A percentile compares a stretch with the other conserved stretches of the same genome.
These are phyloP conservation scores for Pleuronectes platessa DNA, from an alignment of 2,113 vertebrate species.

Conservation along the genomic window DNA sequence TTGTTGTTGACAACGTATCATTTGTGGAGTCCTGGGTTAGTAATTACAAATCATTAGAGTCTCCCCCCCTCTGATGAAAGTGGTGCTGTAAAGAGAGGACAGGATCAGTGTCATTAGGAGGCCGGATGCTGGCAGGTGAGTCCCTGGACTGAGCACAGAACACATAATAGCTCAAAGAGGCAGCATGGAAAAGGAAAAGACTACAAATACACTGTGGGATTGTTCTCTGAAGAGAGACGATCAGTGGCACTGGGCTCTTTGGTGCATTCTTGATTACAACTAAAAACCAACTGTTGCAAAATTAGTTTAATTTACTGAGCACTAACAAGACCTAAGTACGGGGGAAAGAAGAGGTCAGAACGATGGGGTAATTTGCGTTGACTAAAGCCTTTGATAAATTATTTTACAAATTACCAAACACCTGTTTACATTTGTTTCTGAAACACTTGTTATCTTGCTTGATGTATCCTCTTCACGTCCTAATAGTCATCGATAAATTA, in stretches of 20 bases:
- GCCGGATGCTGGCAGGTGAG: conserved; percentile 13
- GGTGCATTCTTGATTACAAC: not conserved
- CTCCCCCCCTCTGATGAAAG: not conserved
- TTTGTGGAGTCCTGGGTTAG: conserved; percentile 3
- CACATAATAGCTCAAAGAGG: not conserved
- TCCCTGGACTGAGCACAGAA: conserved; percentile 8
- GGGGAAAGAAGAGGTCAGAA: not conserved
- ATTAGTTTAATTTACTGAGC: not conserved
- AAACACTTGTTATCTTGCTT: no score
- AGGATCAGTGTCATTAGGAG: conserved; percentile 6
- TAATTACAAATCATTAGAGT: conserved; percentile 11
- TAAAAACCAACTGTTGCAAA: not conserved
- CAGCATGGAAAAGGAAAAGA: not conserved
- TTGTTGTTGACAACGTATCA: not conserved
- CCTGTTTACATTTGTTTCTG: no score
- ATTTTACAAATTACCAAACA: no score
- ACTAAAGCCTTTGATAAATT: no score
- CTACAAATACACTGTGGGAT: not conserved
- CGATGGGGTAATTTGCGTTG: no score
- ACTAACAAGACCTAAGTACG: not conserved
- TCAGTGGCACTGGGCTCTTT: not conserved
- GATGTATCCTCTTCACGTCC: no score
- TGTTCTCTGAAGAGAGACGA: not conserved
- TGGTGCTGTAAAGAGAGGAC: not conserved
- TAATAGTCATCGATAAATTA: no score